Conservation (phyloP, 1,140 invertebrate genomes). For the Drosophila gunungcola region DNA sequence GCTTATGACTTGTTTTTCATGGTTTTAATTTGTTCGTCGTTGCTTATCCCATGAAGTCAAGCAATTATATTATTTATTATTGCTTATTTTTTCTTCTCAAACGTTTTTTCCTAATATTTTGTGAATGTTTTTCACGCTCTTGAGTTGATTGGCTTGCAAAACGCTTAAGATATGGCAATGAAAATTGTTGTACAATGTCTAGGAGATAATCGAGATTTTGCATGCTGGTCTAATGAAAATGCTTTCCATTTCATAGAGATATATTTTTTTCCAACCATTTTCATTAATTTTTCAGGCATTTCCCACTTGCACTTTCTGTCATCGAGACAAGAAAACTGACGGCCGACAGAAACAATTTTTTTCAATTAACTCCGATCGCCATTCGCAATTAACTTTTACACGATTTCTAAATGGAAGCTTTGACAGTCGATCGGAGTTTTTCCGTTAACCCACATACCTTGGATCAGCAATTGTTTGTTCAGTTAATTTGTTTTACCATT, state of each 20-base stretch:
- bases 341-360: slow-evolving; percentile 50
- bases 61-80: slow-evolving; percentile 66
- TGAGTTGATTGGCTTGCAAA: slow-evolving; percentile 76
- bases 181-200: slow-evolving; percentile 50
- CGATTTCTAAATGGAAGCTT: slow-evolving; percentile 69
- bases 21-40: slow-evolving; percentile 74
- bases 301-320: slow-evolving; percentile 65
- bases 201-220: slow-evolving; percentile 17
- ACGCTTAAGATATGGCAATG: slow-evolving; percentile 61
- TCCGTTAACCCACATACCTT: slow-evolving; percentile 59
- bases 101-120: slow-evolving; percentile 23
- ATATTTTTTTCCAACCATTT: slow-evolving; percentile 20
- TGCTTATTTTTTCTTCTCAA: slow-evolving; percentile 28
- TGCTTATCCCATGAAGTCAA: slow-evolving; percentile 57
- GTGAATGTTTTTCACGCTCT: slow-evolving; percentile 68
- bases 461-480: slow-evolving; percentile 28
- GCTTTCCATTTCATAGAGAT: neutral
- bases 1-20: slow-evolving; percentile 78
- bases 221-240: slow-evolving; percentile 21
- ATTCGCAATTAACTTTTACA: slow-evolving; percentile 74
- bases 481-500: slow-evolving; percentile 32
- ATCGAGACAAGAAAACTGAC: slow-evolving; percentile 24
- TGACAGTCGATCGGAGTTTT: slow-evolving; percentile 16
- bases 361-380: slow-evolving; percentile 66
- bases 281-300: slow-evolving; percentile 4